Conservation (phyloP, 2,113 vertebrate genomes). For the Dasyornis broadbenti region DNA sequence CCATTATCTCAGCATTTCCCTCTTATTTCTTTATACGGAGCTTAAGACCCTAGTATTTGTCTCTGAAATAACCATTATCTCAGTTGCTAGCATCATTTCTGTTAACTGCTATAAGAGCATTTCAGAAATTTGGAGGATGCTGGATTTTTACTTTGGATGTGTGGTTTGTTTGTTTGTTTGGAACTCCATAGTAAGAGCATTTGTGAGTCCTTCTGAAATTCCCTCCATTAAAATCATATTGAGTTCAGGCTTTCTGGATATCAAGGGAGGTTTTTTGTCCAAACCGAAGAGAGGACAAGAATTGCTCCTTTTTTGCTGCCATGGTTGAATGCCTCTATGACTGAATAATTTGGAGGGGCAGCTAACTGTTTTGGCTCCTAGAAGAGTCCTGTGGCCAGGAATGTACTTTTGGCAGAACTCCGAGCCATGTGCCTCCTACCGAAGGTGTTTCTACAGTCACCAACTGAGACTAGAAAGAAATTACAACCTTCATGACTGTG, state of each 20-base stretch:
- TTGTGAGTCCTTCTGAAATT: neutral
- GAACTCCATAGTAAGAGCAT: neutral
- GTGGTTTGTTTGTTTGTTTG: neutral
- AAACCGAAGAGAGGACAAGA: neutral
- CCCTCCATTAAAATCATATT: neutral
- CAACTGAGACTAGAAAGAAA: neutral
- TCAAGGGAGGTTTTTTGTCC: neutral
- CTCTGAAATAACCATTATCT: neutral
- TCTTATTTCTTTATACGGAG: neutral
- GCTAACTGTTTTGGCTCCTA: neutral
- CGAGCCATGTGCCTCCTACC: neutral
- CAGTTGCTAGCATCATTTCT: neutral
- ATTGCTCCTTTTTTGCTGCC: neutral
- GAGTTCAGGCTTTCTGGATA: neutral
- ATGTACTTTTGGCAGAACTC: neutral
- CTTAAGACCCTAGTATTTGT: neutral
- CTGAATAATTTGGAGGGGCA: neutral
- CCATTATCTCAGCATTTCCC: neutral
- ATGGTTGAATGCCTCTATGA: neutral
- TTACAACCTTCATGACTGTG: rapidly evolving
- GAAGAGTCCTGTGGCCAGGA: neutral
- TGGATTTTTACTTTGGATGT: neutral
- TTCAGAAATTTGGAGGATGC: neutral
- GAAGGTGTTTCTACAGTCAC: neutral
- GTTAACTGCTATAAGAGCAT: neutral